These are phyloP conservation scores for Atethmia centrago DNA, from an alignment of 2,888 invertebrate species.

Conservation along the genomic window DNA sequence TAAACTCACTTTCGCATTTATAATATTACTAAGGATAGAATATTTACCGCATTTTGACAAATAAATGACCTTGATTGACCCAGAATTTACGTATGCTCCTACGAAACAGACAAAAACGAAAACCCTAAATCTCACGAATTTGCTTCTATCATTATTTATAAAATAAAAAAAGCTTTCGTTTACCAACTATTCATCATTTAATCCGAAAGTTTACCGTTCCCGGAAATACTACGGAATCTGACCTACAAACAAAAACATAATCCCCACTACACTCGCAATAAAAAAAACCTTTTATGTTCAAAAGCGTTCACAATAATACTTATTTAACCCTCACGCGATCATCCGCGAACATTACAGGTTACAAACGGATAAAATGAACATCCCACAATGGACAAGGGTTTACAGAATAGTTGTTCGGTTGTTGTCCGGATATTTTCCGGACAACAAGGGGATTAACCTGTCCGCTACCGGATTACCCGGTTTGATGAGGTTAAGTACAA, in stretches of 20 bases:
- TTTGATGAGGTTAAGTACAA: constrained; percentile 70
- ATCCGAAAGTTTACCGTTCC: constrained; percentile 8
- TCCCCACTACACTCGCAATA: constrained; percentile 9
- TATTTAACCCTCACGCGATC: constrained; percentile 42
- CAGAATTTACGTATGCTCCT: background rate
- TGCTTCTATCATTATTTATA: background rate
- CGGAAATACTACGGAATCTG: background rate
- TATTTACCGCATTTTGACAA: no score
- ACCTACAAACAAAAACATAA: constrained; percentile 9
- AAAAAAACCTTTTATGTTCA: constrained; percentile 13
- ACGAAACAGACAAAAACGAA: background rate
- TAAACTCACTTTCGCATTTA: no score
- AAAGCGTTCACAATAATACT: constrained; percentile 39
- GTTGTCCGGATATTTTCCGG: constrained; percentile 71
- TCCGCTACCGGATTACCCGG: constrained; percentile 75
- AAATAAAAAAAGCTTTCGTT: background rate
- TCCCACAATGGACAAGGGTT: constrained; percentile 66
- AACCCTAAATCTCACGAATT: background rate
- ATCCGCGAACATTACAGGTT: constrained; percentile 49
- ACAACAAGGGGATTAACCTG: constrained; percentile 77
- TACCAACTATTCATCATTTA: background rate
- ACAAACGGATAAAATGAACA: constrained; percentile 60
- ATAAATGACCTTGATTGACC: no score
- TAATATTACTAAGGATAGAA: no score
- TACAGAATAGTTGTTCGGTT: constrained; percentile 72